A percentile compares a stretch with the other conserved stretches of the same genome.
Conservation (phyloP, 2,888 invertebrate species). For the Mimas tiliae region DNA sequence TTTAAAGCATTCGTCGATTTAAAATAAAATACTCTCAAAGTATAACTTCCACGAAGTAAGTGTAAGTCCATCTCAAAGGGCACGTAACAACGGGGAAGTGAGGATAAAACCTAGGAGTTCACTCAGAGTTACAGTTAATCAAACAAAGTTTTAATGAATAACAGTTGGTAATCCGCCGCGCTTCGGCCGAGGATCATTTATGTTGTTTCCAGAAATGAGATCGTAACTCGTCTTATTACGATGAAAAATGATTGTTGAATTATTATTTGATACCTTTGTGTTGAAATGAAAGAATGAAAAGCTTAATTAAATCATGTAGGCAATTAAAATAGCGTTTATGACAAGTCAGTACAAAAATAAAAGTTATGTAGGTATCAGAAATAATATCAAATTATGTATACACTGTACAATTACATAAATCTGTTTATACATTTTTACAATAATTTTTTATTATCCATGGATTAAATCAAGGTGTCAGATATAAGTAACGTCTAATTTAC, state of each 20-base stretch:
- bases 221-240: neutral
- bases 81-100: constrained; percentile 16
- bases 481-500: no score
- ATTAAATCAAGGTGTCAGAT: no score
- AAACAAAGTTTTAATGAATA: constrained; percentile 37
- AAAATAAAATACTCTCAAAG: neutral
- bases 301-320: no score
- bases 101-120: constrained; percentile 4
- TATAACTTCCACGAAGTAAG: neutral
- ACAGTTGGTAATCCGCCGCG: constrained; percentile 17
- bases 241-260: neutral
- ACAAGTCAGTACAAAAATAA: no score
- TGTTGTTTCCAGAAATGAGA: neutral
- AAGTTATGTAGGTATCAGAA: no score
- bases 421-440: no score
- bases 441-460: no score
- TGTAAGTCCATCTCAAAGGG: neutral
- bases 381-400: no score
- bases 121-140: constrained; percentile 28
- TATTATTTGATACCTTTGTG: neutral
- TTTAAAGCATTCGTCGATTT: neutral
- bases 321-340: no score
- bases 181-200: neutral
- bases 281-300: neutral
- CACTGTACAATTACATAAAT: no score